Percentiles rank a stretch among this genome's conserved stretches.
Evolutionary conservation across 2,113 vertebrate genomes (phyloP).

Genomic region (Silurus glanis): DNA sequence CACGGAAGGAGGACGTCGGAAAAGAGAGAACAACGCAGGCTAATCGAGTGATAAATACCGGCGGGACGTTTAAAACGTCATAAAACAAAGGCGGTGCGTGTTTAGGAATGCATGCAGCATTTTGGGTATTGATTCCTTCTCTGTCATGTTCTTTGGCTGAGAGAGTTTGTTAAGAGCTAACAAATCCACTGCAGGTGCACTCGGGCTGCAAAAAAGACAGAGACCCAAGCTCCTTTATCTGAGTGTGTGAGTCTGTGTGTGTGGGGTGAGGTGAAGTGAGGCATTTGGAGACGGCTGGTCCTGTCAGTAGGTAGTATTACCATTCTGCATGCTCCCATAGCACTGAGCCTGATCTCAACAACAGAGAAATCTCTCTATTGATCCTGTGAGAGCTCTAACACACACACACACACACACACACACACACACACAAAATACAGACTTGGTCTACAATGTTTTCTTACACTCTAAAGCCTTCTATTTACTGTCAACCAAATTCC

Average conservation of each 20-base stretch:
- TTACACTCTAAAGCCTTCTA: background rate
- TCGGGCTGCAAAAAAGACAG: background rate
- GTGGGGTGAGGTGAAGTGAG: background rate
- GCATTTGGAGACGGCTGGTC: background rate
- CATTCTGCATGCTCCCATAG: conserved; percentile 14
- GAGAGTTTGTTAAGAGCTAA: conserved; percentile 19
- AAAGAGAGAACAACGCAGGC: background rate
- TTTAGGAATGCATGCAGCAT: conserved; percentile 12
- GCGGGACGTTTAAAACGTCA: background rate
- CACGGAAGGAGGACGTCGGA: background rate
- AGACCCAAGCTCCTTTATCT: conserved; percentile 3
- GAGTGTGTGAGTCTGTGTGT: background rate
- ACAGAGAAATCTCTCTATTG: conserved; percentile 25
- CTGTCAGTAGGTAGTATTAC: background rate
- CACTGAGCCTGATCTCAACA: background rate
- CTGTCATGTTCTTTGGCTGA: conserved; percentile 14
- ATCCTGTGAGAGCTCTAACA: background rate
- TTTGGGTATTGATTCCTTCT: conserved; percentile 23
- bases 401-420: background rate
- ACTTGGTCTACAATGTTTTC: background rate
- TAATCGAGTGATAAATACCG: background rate
- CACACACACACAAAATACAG: background rate
- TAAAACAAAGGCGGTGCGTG: background rate
- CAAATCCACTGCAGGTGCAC: conserved; percentile 23
- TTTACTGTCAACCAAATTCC: background rate